Evolutionary conservation across 1,140 invertebrate genomes (phyloP), one percentile per base, ranked within the genome.

Genomic region (Zaprionus nigranus): DNA sequence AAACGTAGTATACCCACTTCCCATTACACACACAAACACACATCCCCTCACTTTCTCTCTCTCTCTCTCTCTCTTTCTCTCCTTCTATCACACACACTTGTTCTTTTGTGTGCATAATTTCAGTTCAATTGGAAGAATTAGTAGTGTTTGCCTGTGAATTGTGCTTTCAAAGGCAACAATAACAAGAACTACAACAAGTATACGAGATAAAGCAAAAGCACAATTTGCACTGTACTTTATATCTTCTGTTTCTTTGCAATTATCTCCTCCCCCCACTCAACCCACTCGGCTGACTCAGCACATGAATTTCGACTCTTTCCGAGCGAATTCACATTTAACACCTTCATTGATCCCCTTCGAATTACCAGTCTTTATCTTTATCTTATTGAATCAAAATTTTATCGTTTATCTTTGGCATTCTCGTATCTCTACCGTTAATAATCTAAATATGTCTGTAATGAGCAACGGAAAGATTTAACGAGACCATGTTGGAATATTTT

Each of bases 51-150:
- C 40, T 22, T 7, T 53, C 11, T 26, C 30, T 36, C 40, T 7
- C 20, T 56, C 38, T 7, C 20, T 54, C n/a, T 57, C 17, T 57
- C 65, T 77, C 17, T 17, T 1, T 80, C 68, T 24, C 71, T n/a
- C n/a, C 7, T n/a, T 43, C 7, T 4, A 53, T 30, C 12, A 59
- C 15, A 17, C 40, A 43, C 9, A n/a, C 13, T 53, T 36, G 49
- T 56, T 71, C 61, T 69, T 78, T 80, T 75, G 36, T 75, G 22
- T n/a, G 40, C 64, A 78, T 75, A 84, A 79, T 88, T 79, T 72
- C 49, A 76, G 66, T 75, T 87, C 71, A 83, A 88, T 88, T 85
- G 75, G 36, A 51, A 65, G 68, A 82, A 82, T 81, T 80, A 67
- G 78, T 78, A 63, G 70, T 71, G 40, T n/a, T n/a, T n/a, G n/a